A percentile compares a stretch with the other conserved stretches of the same genome.
Conservation (phyloP, 2,797 vertebrate species). For the Sebastes iracundus region DNA sequence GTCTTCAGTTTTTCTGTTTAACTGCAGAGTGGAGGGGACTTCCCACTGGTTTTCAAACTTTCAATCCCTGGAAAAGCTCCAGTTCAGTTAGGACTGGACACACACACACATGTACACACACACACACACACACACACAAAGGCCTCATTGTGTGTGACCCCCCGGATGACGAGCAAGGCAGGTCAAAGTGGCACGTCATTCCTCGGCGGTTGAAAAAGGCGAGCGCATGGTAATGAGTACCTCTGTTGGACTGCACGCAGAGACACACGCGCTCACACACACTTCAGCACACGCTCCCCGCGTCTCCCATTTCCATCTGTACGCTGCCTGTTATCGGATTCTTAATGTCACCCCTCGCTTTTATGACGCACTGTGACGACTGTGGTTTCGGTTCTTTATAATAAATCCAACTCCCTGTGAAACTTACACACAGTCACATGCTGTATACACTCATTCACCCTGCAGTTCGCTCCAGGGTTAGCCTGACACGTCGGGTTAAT, state of each 20-base stretch:
- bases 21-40: conserved; percentile 66
- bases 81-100: conserved; percentile 62
- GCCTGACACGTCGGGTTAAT: conserved; percentile 44
- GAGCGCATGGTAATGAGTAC: conserved; percentile 66
- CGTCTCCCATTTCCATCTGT: conserved; percentile 8
- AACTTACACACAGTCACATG: conserved; percentile 30
- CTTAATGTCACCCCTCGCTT: conserved; percentile 23
- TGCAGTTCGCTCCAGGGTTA: conserved; percentile 47
- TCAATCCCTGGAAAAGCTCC: conserved; percentile 67
- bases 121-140: conserved; percentile 45
- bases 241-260: conserved; percentile 32
- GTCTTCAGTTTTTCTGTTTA: conserved; percentile 69
- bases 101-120: not conserved
- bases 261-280: conserved; percentile 3
- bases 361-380: conserved; percentile 36
- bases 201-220: conserved; percentile 64
- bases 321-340: not conserved
- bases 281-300: not conserved
- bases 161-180: conserved; percentile 54
- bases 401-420: conserved; percentile 29
- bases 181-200: conserved; percentile 73
- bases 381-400: conserved; percentile 5
- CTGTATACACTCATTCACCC: conserved; percentile 32
- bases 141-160: conserved; percentile 73
- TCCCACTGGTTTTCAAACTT: conserved; percentile 71